Percentiles rank a stretch among this genome's conserved stretches.
phyloP scores from a whole-genome alignment of 1,140 invertebrate genomes.

The Manduca sexta region DNA sequence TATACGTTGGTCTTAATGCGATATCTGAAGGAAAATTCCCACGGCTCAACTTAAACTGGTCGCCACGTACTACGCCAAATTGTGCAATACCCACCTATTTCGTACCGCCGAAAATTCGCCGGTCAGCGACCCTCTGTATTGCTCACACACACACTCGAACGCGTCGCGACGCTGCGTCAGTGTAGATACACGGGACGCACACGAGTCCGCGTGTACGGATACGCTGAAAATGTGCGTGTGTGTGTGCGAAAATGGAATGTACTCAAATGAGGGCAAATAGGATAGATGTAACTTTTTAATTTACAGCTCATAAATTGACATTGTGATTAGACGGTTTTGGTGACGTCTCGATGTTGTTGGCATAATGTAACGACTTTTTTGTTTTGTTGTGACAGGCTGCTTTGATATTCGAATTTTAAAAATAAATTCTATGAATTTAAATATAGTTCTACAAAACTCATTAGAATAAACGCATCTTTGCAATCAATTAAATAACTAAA shows the following conservation, averaged over 20 bases:
- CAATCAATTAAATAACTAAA: too few species aligned
- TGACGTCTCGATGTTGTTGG: background rate
- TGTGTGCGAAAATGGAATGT: constrained; percentile 11
- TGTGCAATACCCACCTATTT: constrained; percentile 17
- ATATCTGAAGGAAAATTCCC: background rate
- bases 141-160: constrained; percentile 16
- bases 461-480: too few species aligned
- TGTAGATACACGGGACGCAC: constrained; percentile 11
- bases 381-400: too few species aligned
- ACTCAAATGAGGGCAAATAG: constrained; percentile 20
- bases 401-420: too few species aligned
- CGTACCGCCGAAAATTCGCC: constrained; percentile 24
- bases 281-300: constrained; percentile 19
- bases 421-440: too few species aligned
- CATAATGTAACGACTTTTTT: too few species aligned
- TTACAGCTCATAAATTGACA: constrained; percentile 8
- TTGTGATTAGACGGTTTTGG: constrained; percentile 1
- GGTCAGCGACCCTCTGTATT: constrained; percentile 15
- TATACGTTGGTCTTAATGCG: too few species aligned
- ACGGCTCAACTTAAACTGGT: constrained; percentile 18
- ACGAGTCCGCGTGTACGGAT: constrained; percentile 1
- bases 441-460: too few species aligned
- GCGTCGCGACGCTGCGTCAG: constrained; percentile 23
- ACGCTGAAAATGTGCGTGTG: constrained; percentile 7
- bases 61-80: constrained; percentile 4